Conservation (phyloP, 2,888 invertebrate genomes). For the Hofmannophila pseudospretella region DNA sequence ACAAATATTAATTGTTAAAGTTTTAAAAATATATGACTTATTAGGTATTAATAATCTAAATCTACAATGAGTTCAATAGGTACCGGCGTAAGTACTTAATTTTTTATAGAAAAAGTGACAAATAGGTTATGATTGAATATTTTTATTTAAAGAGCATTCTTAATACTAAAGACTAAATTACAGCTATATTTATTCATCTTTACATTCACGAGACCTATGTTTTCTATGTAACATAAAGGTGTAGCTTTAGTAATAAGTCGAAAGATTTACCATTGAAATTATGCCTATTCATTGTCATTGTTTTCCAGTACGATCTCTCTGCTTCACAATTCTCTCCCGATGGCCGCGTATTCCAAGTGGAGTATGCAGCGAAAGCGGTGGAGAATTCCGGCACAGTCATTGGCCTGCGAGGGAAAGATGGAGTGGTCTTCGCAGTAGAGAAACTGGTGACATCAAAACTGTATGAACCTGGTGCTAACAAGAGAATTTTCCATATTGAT, state of each 20-base stretch:
- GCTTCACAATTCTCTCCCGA: constrained; percentile 99
- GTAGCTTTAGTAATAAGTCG: too few relatives aligned
- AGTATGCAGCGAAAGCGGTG: constrained; percentile 99
- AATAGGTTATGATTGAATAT: constrained; percentile 28
- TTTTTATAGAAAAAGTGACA: neutral
- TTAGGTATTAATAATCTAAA: constrained; percentile 20
- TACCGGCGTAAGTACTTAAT: constrained; percentile 87
- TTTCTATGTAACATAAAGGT: too few relatives aligned
- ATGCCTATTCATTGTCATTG: constrained; percentile 22
- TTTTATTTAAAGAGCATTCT: too few relatives aligned
- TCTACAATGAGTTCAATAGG: constrained; percentile 94
- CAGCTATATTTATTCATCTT: too few relatives aligned
- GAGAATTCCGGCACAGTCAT: constrained; percentile 98
- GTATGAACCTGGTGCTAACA: constrained; percentile 94
- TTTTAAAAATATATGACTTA: constrained; percentile 7
- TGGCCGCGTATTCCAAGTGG: constrained; percentile 99
- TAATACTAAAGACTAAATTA: too few relatives aligned
- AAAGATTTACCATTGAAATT: too few relatives aligned
- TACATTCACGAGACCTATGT: too few relatives aligned
- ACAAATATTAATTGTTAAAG: constrained; percentile 13
- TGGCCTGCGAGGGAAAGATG: constrained; percentile 95
- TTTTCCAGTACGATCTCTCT: constrained; percentile 96
- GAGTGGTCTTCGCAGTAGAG: constrained; percentile 98
- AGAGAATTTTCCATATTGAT: constrained; percentile 95
- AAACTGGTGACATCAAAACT: constrained; percentile 96